Evolutionary conservation across 2,113 vertebrate genomes (phyloP), one percentile per base, ranked within the genome.

Genomic region (Climacteris rufus): DNA sequence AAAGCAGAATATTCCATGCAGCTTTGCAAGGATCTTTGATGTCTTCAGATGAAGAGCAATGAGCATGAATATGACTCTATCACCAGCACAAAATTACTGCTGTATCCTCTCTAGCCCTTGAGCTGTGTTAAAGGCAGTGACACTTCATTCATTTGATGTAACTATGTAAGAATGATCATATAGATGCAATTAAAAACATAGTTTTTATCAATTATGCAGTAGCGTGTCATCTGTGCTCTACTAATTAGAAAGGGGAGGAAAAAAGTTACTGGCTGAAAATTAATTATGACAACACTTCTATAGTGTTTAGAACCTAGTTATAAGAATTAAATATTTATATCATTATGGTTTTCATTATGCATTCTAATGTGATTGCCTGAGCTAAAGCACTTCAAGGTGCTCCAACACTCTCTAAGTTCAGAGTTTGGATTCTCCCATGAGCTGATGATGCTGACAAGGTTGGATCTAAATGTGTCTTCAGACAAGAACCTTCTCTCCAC

Each of bases 231-330:
- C 89, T 92, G 63, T 82, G 90, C 74, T 77, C 81, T 77, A 80
- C 94, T 97, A 97, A 98, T 97, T 97, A 95, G 94, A 97, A 97
- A 96, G 83, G 83, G 77, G 92, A 93, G 94, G 80, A 94, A 96
- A 90, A 93, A 85, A 90, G 88, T 75, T 64, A 80, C 80, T 76
- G 64, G 53, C 68, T 92, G 94, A 96, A 97, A 97, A 98, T 97
- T 96, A 98, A 97, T 97, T 93, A 96, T 47, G 91, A 87, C 88
- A 94, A 78, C 92, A 69, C 53, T 96, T 85, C 96, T 95, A 68
- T 90, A 93, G 82, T 95, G 83, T 96, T 97, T 97, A 94, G 76
- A 95, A 94, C 50, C 81, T 71, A 92, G 92, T 95, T 97, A 97
- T 91, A 97, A 70, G 53, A 95, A 97, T 97, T 95, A 97, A 96